Conservation (phyloP, 64 coral and sea anemone species). For the Dendronephthya gigantea region DNA sequence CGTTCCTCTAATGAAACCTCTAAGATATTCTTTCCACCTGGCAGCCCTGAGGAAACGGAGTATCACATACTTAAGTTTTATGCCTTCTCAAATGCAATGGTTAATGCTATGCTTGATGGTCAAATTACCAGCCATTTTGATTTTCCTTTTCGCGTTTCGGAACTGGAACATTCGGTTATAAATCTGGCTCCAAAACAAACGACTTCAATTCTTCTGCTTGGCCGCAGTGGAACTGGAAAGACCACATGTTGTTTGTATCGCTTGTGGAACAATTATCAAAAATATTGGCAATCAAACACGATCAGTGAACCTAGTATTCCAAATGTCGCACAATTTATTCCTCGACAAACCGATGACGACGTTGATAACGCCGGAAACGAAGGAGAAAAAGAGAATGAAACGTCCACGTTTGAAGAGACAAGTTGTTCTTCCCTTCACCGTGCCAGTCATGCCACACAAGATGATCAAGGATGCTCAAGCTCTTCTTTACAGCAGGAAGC, state of each 20-base stretch:
- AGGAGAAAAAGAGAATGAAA: not conserved
- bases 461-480: not conserved
- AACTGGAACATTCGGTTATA: not conserved
- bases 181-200: not conserved
- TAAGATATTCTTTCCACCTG: slow-evolving; percentile 62
- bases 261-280: slow-evolving; percentile 86
- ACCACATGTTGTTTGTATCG: slow-evolving; percentile 95
- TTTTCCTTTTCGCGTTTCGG: slow-evolving; percentile 52
- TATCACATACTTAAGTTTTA: slow-evolving; percentile 90
- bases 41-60: slow-evolving; percentile 74
- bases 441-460: not conserved
- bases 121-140: slow-evolving; percentile 41
- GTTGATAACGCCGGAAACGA: not conserved
- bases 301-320: slow-evolving; percentile 67
- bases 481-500: not conserved
- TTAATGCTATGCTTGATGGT: slow-evolving; percentile 52
- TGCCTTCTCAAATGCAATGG: slow-evolving; percentile 56
- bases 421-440: not conserved
- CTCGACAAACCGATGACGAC: not conserved
- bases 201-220: slow-evolving; percentile 61
- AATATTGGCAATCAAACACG: slow-evolving; percentile 64
- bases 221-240: slow-evolving; percentile 92
- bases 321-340: slow-evolving; percentile 34
- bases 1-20: not conserved
- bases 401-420: not conserved